Percentiles rank a stretch among this genome's conserved stretches.
Evolutionary conservation across 2,797 vertebrate genomes (phyloP).

Genomic region (Crocidura indochinensis): DNA sequence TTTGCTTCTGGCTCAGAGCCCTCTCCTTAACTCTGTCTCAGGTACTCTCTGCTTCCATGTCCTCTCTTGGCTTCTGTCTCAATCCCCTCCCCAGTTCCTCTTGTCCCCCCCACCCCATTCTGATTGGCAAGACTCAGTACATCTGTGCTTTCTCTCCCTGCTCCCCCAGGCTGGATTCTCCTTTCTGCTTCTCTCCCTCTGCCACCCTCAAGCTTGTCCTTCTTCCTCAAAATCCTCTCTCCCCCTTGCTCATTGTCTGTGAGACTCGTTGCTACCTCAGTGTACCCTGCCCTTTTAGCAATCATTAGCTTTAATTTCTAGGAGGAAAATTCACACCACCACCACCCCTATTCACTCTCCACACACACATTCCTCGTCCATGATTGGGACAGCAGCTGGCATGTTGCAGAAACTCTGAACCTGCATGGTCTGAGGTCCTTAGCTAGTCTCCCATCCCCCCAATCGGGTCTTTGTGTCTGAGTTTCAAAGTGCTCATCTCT

Average conservation of each 20-base stretch:
- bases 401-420: background rate
- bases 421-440: background rate
- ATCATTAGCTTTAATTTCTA: background rate
- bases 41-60: slow-evolving; percentile 82
- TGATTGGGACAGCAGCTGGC: background rate
- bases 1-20: slow-evolving; percentile 88
- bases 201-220: slow-evolving; percentile 40
- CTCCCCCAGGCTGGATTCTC: slow-evolving; percentile 12
- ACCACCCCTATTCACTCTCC: too few relatives aligned
- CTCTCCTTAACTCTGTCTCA: slow-evolving; percentile 85
- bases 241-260: slow-evolving; percentile 32
- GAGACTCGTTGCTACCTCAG: background rate
- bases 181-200: slow-evolving; percentile 67
- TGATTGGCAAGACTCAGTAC: slow-evolving; percentile 49
- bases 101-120: slow-evolving; percentile 1
- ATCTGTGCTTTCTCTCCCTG: slow-evolving; percentile 3
- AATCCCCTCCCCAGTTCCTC: slow-evolving; percentile 46
- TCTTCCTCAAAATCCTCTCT: background rate
- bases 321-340: background rate
- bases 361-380: background rate
- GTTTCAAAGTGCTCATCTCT: background rate
- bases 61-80: slow-evolving; percentile 74
- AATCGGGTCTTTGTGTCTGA: background rate
- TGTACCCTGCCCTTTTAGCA: slow-evolving; percentile 34
- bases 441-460: background rate